Evolutionary conservation across 2,888 invertebrate species (phyloP).

Genomic region (Oligia fasciuncula): DNA sequence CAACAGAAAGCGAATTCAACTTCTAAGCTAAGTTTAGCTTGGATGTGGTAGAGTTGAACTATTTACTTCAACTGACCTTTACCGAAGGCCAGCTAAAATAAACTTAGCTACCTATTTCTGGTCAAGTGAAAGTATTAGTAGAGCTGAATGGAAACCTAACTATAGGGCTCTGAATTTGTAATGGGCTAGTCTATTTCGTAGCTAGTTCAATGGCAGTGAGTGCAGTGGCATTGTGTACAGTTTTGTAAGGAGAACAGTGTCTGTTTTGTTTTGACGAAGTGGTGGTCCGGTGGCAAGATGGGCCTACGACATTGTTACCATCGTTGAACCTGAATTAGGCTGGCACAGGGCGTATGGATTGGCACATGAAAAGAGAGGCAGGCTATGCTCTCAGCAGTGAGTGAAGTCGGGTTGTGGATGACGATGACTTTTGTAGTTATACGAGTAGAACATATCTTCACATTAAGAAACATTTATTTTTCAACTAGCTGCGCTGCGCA

Average conservation of each 20-base stretch:
- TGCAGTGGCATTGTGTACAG: neutral
- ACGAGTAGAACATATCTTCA: too few relatives aligned
- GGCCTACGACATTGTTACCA: too few relatives aligned
- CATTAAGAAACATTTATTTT: too few relatives aligned
- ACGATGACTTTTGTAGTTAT: too few relatives aligned
- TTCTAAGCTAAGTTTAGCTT: neutral
- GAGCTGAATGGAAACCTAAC: constrained; percentile 46
- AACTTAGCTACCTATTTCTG: constrained; percentile 43
- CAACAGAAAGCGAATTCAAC: neutral
- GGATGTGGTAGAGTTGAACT: neutral
- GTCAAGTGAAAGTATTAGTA: constrained; percentile 31
- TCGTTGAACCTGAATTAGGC: too few relatives aligned
- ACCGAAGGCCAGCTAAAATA: constrained; percentile 37
- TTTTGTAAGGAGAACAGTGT: neutral
- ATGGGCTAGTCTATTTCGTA: constrained; percentile 34
- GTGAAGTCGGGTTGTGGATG: too few relatives aligned
- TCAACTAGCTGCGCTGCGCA: too few relatives aligned
- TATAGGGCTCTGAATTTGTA: constrained; percentile 44
- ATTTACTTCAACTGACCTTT: constrained; percentile 2
- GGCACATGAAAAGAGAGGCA: too few relatives aligned
- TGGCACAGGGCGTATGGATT: too few relatives aligned
- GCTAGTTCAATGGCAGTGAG: constrained; percentile 24
- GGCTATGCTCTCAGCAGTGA: too few relatives aligned
- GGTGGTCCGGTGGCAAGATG: too few relatives aligned
- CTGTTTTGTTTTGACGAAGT: too few relatives aligned